phyloP scores from a whole-genome alignment of 1,140 invertebrate genomes.

The Drosophila oshimai region DNA sequence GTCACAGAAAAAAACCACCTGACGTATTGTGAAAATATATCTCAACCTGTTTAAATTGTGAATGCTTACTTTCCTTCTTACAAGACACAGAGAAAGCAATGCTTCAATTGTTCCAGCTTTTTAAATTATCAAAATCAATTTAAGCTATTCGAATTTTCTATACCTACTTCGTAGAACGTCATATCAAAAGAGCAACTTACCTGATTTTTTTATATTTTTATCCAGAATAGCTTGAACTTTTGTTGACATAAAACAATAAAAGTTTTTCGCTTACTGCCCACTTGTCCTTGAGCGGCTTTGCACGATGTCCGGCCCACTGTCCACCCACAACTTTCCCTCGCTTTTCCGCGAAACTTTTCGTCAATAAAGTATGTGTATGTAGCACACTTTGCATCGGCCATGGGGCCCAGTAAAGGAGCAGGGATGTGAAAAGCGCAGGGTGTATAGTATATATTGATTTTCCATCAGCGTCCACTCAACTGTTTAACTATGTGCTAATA shows the following conservation, averaged over 20 bases:
- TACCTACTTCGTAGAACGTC: too few relatives aligned
- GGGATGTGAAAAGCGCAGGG: not conserved
- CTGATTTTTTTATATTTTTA: not conserved
- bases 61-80: too few relatives aligned
- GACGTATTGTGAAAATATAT: too few relatives aligned
- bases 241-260: slow-evolving; percentile 74
- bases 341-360: slow-evolving; percentile 52
- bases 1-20: not conserved
- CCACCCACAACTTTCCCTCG: not conserved
- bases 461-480: slow-evolving; percentile 70
- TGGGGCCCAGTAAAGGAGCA: not conserved
- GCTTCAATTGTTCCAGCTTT: too few relatives aligned
- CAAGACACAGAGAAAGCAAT: too few relatives aligned
- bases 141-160: too few relatives aligned
- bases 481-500: slow-evolving; percentile 79
- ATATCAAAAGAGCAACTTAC: too few relatives aligned
- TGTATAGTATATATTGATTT: slow-evolving; percentile 60
- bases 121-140: too few relatives aligned
- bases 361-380: slow-evolving; percentile 61
- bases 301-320: slow-evolving; percentile 49
- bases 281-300: slow-evolving; percentile 79
- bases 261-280: slow-evolving; percentile 78
- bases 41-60: too few relatives aligned
- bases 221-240: slow-evolving; percentile 42
- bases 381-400: slow-evolving; percentile 23